A percentile compares a stretch with the other conserved stretches of the same genome.
phyloP scores from a whole-genome alignment of 2,113 vertebrate genomes.

The Calonectris borealis region DNA sequence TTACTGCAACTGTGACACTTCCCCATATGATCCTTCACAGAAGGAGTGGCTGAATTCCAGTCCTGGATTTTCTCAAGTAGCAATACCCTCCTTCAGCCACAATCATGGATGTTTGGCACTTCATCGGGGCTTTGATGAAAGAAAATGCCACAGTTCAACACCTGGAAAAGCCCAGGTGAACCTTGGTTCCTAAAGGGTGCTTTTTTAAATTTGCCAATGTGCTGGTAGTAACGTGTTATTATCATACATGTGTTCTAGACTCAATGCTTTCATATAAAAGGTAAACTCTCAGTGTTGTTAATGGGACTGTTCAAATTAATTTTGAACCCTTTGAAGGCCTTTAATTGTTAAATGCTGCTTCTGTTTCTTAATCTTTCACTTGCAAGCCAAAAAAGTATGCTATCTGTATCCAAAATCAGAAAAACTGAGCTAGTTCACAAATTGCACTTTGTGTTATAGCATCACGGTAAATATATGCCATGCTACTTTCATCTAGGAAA shows the following conservation, averaged over 20 bases:
- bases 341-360: neutral
- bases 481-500: neutral
- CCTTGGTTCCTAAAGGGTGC: neutral
- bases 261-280: neutral
- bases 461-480: neutral
- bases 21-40: neutral
- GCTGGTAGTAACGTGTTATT: neutral
- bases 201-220: neutral
- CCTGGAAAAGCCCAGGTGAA: neutral
- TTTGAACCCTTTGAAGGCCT: neutral
- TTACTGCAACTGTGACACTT: neutral
- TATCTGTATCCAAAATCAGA: neutral
- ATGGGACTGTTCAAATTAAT: neutral
- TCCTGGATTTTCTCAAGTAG: neutral
- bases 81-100: neutral
- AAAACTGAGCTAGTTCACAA: neutral
- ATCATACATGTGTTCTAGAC: neutral
- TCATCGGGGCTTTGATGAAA: neutral
- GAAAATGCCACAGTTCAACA: neutral
- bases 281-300: neutral
- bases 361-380: neutral
- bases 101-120: neutral
- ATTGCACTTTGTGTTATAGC: neutral
- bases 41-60: neutral
- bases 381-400: neutral